Conservation (phyloP, 2,888 invertebrate species). For the Himalopsyche japonica region DNA sequence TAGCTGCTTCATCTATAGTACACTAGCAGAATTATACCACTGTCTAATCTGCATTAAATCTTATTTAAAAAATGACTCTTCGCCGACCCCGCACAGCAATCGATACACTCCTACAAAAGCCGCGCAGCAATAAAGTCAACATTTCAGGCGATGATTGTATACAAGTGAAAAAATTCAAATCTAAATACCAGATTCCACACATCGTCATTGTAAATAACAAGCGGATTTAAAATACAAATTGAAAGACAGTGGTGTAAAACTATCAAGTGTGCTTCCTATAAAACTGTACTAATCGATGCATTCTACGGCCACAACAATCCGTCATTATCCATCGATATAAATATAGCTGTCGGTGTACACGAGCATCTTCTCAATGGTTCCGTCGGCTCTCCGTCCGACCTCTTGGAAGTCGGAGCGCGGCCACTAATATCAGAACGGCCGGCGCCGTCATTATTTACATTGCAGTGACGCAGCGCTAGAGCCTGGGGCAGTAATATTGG, state of each 20-base stretch:
- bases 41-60: neutral
- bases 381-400: neutral
- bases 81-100: too few species aligned
- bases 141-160: too few species aligned
- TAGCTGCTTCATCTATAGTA: neutral
- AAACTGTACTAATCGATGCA: neutral
- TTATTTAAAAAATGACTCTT: too few species aligned
- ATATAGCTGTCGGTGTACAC: neutral
- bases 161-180: too few species aligned
- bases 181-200: too few species aligned
- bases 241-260: neutral
- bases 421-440: neutral
- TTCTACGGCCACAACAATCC: neutral
- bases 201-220: too few species aligned
- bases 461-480: neutral
- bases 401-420: neutral
- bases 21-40: neutral
- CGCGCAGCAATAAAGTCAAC: too few species aligned
- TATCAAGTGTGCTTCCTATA: neutral
- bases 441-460: neutral
- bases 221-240: neutral
- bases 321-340: neutral
- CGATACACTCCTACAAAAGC: too few species aligned
- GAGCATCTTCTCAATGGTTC: neutral
- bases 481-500: conserved; percentile 7